Conservation (phyloP, 2,888 invertebrate species). For the Athetis lepigone region DNA sequence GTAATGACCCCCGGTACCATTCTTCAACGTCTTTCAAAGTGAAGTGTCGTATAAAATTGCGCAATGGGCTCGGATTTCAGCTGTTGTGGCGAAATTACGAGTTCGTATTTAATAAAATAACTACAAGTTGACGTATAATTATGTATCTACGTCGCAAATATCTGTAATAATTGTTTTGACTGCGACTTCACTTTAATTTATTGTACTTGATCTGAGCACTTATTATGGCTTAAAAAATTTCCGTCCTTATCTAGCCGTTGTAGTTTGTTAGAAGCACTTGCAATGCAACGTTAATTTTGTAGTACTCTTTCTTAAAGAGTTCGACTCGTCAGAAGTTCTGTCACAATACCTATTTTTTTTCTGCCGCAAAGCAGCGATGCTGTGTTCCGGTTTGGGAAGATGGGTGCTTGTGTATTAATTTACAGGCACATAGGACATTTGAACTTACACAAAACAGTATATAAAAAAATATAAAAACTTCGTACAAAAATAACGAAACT, state of each 20-base stretch:
- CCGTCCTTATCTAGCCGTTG: too few relatives aligned
- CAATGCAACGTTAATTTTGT: too few relatives aligned
- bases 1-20: slow-evolving; percentile 75
- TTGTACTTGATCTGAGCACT: too few relatives aligned
- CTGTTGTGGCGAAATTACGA: slow-evolving; percentile 59
- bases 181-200: background rate
- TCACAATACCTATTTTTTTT: background rate
- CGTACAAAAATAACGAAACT: too few relatives aligned
- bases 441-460: too few relatives aligned
- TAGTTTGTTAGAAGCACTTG: too few relatives aligned
- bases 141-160: background rate
- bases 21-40: slow-evolving; percentile 73
- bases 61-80: slow-evolving; percentile 75
- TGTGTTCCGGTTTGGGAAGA: background rate
- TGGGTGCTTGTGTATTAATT: background rate
- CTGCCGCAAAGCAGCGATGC: background rate
- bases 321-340: too few relatives aligned
- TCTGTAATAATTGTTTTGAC: background rate
- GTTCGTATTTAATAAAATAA: slow-evolving; percentile 19
- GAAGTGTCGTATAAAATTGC: slow-evolving; percentile 73
- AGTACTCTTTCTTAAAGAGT: too few relatives aligned
- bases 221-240: too few relatives aligned
- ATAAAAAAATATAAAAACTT: too few relatives aligned
- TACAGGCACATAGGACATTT: background rate
- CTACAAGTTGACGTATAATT: background rate